A percentile compares a stretch with the other conserved stretches of the same genome.
These are phyloP conservation scores for Heliothis subflexa DNA, from an alignment of 1,140 invertebrate genomes.

Conservation along the genomic window DNA sequence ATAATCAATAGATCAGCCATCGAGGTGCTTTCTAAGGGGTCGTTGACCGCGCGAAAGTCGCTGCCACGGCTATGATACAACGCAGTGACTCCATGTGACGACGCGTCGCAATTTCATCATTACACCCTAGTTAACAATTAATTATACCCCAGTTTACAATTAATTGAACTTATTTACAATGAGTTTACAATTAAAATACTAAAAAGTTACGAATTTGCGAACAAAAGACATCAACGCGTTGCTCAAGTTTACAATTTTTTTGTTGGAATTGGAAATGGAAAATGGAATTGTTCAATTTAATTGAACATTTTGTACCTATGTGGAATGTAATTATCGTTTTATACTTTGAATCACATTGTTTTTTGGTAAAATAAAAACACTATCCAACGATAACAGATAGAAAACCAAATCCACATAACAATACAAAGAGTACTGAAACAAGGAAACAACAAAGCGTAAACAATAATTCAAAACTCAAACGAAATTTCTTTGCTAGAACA, in stretches of 20 bases:
- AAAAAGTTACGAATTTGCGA: neutral
- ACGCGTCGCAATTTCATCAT: conserved; percentile 26
- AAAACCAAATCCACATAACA: neutral
- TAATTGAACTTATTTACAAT: neutral
- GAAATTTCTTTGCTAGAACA: conserved; percentile 2
- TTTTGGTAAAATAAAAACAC: neutral
- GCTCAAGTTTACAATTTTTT: neutral
- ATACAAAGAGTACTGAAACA: neutral
- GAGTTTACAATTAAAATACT: too few relatives aligned
- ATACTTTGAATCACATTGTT: neutral
- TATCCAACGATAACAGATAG: neutral
- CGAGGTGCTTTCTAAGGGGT: conserved; percentile 53
- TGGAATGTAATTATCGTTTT: too few relatives aligned
- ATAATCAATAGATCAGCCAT: conserved; percentile 39
- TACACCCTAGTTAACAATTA: conserved; percentile 9
- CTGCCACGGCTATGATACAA: conserved; percentile 45
- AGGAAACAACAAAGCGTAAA: neutral
- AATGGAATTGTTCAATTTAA: neutral
- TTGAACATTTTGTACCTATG: neutral
- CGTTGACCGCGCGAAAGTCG: conserved; percentile 57
- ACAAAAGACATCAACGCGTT: conserved; percentile 39
- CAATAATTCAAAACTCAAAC: neutral
- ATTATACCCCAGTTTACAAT: neutral
- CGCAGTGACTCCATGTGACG: conserved; percentile 42
- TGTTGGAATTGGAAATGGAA: too few relatives aligned